Percentiles rank a stretch among this genome's conserved stretches.
These are phyloP conservation scores for Pemphigus obesinymphae DNA, from an alignment of 1,140 invertebrate genomes.

Conservation along the genomic window DNA sequence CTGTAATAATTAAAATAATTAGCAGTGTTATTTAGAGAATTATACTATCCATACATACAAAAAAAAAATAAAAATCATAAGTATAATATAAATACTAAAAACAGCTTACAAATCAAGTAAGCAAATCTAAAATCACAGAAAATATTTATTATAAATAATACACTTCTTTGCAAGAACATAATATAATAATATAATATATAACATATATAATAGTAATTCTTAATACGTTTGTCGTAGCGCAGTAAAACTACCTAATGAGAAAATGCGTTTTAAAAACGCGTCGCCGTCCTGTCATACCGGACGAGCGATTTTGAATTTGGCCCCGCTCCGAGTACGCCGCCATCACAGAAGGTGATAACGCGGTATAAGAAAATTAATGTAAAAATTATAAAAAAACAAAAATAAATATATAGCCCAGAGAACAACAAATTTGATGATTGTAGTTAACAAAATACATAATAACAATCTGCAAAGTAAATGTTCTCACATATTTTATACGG, in stretches of 20 bases:
- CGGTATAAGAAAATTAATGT: too few species aligned
- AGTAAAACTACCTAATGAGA: neutral
- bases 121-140: conserved; percentile 36
- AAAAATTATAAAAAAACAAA: too few species aligned
- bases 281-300: neutral
- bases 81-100: neutral
- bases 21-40: neutral
- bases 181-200: neutral
- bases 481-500: too few species aligned
- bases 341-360: too few species aligned
- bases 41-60: neutral
- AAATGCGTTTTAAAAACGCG: neutral
- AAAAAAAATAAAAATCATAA: neutral
- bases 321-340: neutral
- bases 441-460: too few species aligned
- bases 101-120: neutral
- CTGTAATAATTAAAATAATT: neutral
- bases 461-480: too few species aligned
- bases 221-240: neutral
- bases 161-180: neutral
- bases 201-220: neutral
- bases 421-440: too few species aligned
- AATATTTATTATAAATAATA: conserved; percentile 29
- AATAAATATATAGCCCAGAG: too few species aligned
- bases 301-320: neutral